phyloP scores from a whole-genome alignment of 2,797 vertebrate species.

The Pelochelys cantorii region DNA sequence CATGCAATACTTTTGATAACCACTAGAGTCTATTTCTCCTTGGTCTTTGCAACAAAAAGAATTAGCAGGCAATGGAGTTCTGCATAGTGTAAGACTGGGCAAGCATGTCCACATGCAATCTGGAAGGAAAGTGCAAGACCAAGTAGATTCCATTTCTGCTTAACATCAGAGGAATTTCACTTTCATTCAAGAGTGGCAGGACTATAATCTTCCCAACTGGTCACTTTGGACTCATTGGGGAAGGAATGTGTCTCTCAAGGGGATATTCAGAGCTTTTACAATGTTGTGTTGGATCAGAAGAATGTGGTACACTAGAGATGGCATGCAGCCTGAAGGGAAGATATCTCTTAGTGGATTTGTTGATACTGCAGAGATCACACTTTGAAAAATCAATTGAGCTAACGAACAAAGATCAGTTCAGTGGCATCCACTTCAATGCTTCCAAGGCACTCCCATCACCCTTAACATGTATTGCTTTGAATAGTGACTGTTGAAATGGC shows the following conservation, averaged over 20 bases:
- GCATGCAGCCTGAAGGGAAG: not conserved
- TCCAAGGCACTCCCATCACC: not conserved
- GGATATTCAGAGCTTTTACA: not conserved
- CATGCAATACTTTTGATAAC: not conserved
- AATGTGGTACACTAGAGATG: not conserved
- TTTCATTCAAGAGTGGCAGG: not conserved
- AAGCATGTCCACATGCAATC: not conserved
- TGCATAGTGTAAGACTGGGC: not conserved
- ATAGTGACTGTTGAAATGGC: not conserved
- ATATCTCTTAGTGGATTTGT: not conserved
- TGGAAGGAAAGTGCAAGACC: not conserved
- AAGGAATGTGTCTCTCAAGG: not conserved
- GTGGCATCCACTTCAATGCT: not conserved
- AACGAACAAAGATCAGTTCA: fast-evolving
- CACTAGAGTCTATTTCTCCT: not conserved
- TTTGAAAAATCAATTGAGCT: slow-evolving; percentile 23
- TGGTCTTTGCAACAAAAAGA: not conserved
- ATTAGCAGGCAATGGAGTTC: not conserved
- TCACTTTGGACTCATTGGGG: not conserved
- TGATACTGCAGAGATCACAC: not conserved
- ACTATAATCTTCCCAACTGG: not conserved
- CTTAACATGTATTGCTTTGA: not conserved
- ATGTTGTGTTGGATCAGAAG: slow-evolving; percentile 20
- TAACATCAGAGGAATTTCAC: not conserved
- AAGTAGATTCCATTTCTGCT: not conserved